phyloP scores from a whole-genome alignment of 2,113 vertebrate species.

The Bambusicola thoracicus region DNA sequence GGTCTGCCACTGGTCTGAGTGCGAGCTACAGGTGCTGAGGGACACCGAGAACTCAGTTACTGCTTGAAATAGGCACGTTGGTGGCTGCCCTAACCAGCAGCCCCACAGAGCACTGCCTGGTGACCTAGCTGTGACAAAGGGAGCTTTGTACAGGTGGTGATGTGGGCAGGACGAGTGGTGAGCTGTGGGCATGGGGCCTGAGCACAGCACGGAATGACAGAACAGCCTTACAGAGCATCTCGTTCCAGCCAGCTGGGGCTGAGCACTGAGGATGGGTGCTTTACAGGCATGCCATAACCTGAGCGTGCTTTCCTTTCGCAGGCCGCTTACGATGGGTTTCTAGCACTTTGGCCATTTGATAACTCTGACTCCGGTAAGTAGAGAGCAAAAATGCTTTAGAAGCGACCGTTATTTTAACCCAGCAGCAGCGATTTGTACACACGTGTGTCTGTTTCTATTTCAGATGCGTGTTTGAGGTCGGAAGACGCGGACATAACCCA shows the following conservation, averaged over 20 bases:
- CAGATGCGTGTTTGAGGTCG: not conserved
- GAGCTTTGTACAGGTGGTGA: not conserved
- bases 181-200: not conserved
- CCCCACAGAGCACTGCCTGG: not conserved
- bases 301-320: conserved; percentile 15
- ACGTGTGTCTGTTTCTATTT: not conserved
- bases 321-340: not conserved
- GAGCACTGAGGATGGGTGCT: not conserved
- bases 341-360: conserved; percentile 51
- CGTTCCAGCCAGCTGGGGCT: not conserved
- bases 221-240: not conserved
- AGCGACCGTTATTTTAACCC: fast-evolving
- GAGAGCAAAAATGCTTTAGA: not conserved
- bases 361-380: conserved; percentile 55
- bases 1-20: not conserved
- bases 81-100: not conserved
- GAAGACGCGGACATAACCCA: not conserved
- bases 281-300: not conserved
- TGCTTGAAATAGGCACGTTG: not conserved
- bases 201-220: not conserved
- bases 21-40: not conserved
- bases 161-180: not conserved
- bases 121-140: not conserved
- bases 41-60: not conserved
- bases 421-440: not conserved